Evolutionary conservation across 2,113 vertebrate species (phyloP).

Genomic region (Glaucomys volans): DNA sequence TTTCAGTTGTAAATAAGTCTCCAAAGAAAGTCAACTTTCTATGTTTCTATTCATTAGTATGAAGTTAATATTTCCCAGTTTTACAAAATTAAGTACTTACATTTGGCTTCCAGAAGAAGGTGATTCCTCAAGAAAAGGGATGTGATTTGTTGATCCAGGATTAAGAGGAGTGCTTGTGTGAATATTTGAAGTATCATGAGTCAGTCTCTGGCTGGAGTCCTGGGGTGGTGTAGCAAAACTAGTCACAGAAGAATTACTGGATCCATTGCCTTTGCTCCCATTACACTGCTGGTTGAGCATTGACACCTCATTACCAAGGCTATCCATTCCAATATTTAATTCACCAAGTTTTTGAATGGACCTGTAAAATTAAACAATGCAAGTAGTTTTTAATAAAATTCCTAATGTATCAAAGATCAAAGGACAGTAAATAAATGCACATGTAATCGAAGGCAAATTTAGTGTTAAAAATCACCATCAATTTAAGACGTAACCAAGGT

Average conservation of each 20-base stretch:
- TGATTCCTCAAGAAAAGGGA: constrained; percentile 92
- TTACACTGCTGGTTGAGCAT: constrained; percentile 91
- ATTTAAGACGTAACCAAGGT: constrained; percentile 11
- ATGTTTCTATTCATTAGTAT: constrained; percentile 19
- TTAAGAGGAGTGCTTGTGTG: constrained; percentile 91
- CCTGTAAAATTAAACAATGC: constrained; percentile 82
- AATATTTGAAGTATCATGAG: constrained; percentile 81
- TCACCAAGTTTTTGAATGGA: constrained; percentile 98
- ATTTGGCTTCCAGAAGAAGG: constrained; percentile 89
- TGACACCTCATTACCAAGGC: constrained; percentile 91
- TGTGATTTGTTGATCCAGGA: constrained; percentile 83
- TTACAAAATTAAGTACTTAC: constrained; percentile 84
- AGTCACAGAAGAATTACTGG: constrained; percentile 79
- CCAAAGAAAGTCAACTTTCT: constrained; percentile 24
- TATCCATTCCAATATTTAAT: constrained; percentile 96
- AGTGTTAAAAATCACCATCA: constrained; percentile 35
- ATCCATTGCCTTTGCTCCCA: constrained; percentile 86
- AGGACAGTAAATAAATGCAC: neutral
- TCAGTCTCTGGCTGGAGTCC: constrained; percentile 78
- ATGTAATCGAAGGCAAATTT: constrained; percentile 49
- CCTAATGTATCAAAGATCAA: constrained; percentile 23
- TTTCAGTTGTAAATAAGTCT: neutral
- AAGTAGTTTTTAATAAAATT: constrained; percentile 49
- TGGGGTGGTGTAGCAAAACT: constrained; percentile 83
- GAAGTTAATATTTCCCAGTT: neutral